Conservation (phyloP, 2,797 vertebrate species). For the Smutsia gigantea region DNA sequence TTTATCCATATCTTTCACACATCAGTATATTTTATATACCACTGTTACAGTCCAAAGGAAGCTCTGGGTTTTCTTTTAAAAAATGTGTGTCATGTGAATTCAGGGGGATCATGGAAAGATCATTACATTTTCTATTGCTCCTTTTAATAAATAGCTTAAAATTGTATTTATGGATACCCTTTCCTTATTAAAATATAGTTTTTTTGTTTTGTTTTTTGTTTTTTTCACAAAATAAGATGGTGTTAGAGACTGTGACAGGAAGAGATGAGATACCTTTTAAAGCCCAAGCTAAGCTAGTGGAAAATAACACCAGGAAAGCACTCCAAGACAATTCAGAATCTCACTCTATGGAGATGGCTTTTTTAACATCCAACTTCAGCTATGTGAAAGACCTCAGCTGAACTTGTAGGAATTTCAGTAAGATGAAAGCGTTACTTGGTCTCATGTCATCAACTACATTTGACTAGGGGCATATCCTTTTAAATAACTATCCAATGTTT, state of each 20-base stretch:
- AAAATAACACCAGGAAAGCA: background rate
- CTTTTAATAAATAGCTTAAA: conserved; percentile 27
- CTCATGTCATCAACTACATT: conserved; percentile 49
- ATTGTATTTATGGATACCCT: background rate
- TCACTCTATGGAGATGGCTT: background rate
- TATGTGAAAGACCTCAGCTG: background rate
- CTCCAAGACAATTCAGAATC: background rate
- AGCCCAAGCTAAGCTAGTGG: background rate
- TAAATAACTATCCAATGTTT: conserved; percentile 57
- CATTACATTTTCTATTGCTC: background rate
- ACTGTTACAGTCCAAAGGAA: background rate
- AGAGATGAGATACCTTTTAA: background rate
- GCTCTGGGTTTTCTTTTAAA: conserved; percentile 46
- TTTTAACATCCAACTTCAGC: background rate
- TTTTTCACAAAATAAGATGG: background rate
- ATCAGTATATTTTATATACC: background rate
- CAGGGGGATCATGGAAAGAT: conserved; percentile 35
- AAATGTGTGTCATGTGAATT: conserved; percentile 26
- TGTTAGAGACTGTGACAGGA: background rate
- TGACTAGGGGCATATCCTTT: conserved; percentile 52
- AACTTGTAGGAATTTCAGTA: conserved; percentile 50
- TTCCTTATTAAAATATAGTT: conserved; percentile 38
- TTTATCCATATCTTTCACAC: background rate
- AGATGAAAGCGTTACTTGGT: background rate
- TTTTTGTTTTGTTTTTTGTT: background rate